phyloP scores from a whole-genome alignment of 2,888 invertebrate species.

The Clivina fossor region DNA sequence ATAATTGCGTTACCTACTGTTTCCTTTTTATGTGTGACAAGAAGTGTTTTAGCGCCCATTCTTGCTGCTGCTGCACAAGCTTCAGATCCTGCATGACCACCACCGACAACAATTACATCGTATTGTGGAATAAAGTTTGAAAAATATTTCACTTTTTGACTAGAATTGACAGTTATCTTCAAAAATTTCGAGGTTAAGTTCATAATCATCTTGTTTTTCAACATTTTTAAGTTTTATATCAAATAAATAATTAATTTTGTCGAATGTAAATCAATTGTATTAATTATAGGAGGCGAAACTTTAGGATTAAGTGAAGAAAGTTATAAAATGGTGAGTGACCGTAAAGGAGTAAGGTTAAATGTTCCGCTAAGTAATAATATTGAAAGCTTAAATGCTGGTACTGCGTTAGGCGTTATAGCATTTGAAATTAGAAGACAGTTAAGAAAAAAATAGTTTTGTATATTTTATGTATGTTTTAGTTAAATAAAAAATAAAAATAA shows the following conservation, averaged over 20 bases:
- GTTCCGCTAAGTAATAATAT: slow-evolving; percentile 76
- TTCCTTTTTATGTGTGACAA: slow-evolving; percentile 80
- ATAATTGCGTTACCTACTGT: slow-evolving; percentile 82
- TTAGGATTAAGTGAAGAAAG: slow-evolving; percentile 79
- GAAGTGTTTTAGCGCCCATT: slow-evolving; percentile 76
- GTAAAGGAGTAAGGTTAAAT: slow-evolving; percentile 67
- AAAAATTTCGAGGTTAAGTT: too few species aligned
- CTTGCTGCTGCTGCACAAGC: slow-evolving; percentile 81
- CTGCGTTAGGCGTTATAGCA: slow-evolving; percentile 78
- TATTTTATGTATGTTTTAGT: too few species aligned
- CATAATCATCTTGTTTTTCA: too few species aligned
- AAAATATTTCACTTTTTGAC: too few species aligned
- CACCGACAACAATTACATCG: slow-evolving; percentile 85
- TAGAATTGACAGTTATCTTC: too few species aligned
- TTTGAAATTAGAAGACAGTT: slow-evolving; percentile 78
- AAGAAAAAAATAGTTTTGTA: slow-evolving; percentile 4
- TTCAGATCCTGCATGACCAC: slow-evolving; percentile 90
- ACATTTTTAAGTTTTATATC: too few species aligned
- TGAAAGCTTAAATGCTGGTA: slow-evolving; percentile 83
- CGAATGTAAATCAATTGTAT: slow-evolving; percentile 58
- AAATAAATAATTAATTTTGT: slow-evolving; percentile 64
- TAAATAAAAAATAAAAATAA: too few species aligned
- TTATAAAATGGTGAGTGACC: slow-evolving; percentile 61
- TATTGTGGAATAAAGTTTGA: slow-evolving; percentile 42
- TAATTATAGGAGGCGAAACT: slow-evolving; percentile 88